These are phyloP conservation scores for Drosophila hamatofila DNA, from an alignment of 2,888 invertebrate genomes.

Conservation along the genomic window DNA sequence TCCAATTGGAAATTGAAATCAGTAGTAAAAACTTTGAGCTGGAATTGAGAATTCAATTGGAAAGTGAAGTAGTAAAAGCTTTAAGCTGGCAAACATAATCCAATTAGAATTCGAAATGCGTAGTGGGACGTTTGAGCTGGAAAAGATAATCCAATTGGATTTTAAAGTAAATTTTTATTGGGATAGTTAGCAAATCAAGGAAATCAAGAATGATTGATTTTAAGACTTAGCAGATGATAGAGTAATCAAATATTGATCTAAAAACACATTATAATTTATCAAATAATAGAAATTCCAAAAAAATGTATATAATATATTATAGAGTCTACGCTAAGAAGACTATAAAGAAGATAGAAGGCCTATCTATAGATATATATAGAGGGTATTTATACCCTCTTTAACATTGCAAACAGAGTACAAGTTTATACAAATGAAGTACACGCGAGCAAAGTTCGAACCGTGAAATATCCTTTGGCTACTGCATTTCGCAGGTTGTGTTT, in stretches of 20 bases:
- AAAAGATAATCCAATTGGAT: background rate
- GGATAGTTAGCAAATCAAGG: background rate
- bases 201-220: background rate
- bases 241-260: too few relatives aligned
- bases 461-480: conserved; percentile 1
- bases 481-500: conserved; percentile 6
- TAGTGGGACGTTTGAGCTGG: too few relatives aligned
- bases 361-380: too few relatives aligned
- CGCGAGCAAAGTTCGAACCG: conserved; percentile 4
- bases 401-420: background rate
- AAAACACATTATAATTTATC: background rate
- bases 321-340: background rate
- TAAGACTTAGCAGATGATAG: background rate
- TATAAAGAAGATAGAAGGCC: background rate
- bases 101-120: background rate
- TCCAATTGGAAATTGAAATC: background rate
- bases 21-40: too few relatives aligned
- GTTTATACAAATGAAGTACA: background rate
- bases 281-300: background rate
- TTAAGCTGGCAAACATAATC: background rate
- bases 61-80: background rate
- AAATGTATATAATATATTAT: background rate
- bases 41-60: too few relatives aligned
- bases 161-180: background rate
- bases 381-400: too few relatives aligned